A percentile compares a stretch with the other conserved stretches of the same genome.
These are phyloP conservation scores for Cantharis flavilabris DNA, from an alignment of 2,888 invertebrate genomes.

Conservation along the genomic window DNA sequence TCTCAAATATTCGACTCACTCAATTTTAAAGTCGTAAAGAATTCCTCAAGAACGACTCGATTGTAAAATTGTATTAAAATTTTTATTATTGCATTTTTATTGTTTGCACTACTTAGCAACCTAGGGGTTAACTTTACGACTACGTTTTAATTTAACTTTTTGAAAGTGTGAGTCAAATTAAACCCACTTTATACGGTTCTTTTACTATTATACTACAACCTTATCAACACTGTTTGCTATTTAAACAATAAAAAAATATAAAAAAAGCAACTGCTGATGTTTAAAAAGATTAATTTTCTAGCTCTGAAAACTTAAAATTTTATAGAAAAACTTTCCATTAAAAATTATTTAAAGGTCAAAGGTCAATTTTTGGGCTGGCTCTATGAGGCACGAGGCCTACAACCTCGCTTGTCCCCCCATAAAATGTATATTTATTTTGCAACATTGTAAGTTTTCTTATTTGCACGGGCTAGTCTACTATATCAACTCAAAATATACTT, in stretches of 20 bases:
- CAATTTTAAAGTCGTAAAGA: not conserved
- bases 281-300: too few relatives aligned
- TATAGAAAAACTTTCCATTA: too few relatives aligned
- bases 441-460: too few relatives aligned
- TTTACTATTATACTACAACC: not conserved
- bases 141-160: not conserved
- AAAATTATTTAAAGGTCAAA: too few relatives aligned
- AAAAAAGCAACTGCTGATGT: not conserved
- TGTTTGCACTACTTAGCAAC: not conserved
- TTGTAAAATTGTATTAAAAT: not conserved
- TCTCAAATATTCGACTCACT: not conserved
- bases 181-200: not conserved
- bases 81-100: not conserved
- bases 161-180: not conserved
- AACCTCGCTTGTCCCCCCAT: too few relatives aligned
- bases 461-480: too few relatives aligned
- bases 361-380: too few relatives aligned
- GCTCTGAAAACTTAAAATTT: too few relatives aligned
- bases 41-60: not conserved
- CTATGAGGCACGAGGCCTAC: too few relatives aligned
- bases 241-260: not conserved
- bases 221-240: not conserved
- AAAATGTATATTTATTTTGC: too few relatives aligned
- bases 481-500: too few relatives aligned
- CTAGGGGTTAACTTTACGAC: not conserved